Percentiles rank a stretch among this genome's conserved stretches.
Evolutionary conservation across 2,797 vertebrate species (phyloP).

Genomic region (Takifugu ocellatus): DNA sequence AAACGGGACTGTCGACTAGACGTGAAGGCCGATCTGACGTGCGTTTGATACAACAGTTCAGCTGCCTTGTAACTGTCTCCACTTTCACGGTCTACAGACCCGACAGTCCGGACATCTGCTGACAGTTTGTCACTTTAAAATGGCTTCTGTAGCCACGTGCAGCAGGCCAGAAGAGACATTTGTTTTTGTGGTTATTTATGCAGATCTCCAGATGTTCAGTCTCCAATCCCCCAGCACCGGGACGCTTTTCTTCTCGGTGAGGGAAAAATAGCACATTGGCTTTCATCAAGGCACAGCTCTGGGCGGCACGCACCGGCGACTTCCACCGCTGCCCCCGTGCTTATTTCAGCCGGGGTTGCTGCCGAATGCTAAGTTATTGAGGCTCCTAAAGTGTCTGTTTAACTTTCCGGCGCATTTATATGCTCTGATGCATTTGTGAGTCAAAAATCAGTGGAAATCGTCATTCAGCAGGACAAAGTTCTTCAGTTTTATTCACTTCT

Average conservation of each 20-base stretch:
- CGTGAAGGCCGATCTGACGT: slow-evolving; percentile 36
- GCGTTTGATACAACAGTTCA: slow-evolving; percentile 47
- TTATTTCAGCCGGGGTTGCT: slow-evolving; percentile 10
- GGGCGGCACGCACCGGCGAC: not conserved
- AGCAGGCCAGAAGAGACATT: slow-evolving; percentile 11
- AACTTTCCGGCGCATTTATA: not conserved
- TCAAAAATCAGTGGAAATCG: slow-evolving; percentile 14
- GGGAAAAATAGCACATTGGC: slow-evolving; percentile 7
- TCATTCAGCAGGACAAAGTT: slow-evolving; percentile 25
- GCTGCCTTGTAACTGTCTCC: slow-evolving; percentile 44
- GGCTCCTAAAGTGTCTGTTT: not conserved
- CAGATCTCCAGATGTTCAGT: slow-evolving; percentile 8
- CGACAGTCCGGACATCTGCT: slow-evolving; percentile 43
- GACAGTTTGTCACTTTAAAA: slow-evolving; percentile 55
- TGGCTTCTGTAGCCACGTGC: slow-evolving; percentile 28
- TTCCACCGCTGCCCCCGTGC: slow-evolving; percentile 4
- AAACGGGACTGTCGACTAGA: slow-evolving; percentile 43
- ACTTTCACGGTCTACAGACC: slow-evolving; percentile 41
- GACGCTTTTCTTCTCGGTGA: slow-evolving; percentile 1
- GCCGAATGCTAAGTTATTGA: slow-evolving; percentile 1
- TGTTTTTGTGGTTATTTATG: slow-evolving; percentile 33
- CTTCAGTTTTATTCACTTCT: slow-evolving; percentile 6
- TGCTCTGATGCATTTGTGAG: not conserved
- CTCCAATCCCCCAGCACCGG: not conserved
- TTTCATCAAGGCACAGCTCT: not conserved